A percentile compares a stretch with the other conserved stretches of the same genome.
phyloP scores from a whole-genome alignment of 2,888 invertebrate species.

The Pomacea canaliculata region DNA sequence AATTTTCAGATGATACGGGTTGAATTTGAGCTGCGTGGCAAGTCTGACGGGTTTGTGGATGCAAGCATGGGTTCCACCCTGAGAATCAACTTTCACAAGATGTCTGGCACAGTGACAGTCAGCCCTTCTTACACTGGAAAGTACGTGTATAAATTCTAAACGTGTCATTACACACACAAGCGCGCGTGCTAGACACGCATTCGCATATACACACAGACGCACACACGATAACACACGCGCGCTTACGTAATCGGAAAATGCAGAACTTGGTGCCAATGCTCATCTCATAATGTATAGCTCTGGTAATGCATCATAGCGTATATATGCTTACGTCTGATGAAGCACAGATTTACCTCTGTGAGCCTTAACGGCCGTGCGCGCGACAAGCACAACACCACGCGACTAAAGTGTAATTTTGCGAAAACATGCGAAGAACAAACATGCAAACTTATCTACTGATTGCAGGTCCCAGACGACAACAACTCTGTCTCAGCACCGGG shows the following conservation, averaged over 20 bases:
- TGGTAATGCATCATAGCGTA: too few species aligned
- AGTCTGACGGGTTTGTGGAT: constrained; percentile 40
- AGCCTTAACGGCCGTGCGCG: too few species aligned
- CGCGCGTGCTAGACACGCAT: background rate
- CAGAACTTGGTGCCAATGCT: too few species aligned
- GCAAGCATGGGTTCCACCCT: constrained; percentile 45
- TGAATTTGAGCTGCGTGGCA: constrained; percentile 39
- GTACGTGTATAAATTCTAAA: background rate
- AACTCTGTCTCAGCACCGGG: constrained; percentile 2
- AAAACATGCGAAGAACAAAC: background rate
- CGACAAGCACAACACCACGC: too few species aligned
- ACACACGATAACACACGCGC: background rate
- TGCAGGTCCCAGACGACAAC: constrained; percentile 32
- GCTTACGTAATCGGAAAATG: too few species aligned
- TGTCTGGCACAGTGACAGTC: background rate
- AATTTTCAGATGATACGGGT: constrained; percentile 18
- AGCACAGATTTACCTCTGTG: too few species aligned
- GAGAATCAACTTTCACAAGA: constrained; percentile 25
- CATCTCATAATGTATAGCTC: too few species aligned
- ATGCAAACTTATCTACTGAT: background rate
- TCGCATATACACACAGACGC: background rate
- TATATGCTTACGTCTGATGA: too few species aligned
- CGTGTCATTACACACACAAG: background rate
- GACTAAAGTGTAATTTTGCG: too few species aligned
- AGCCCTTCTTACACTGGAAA: constrained; percentile 16